These are phyloP conservation scores for Napeogenes inachia DNA, from an alignment of 2,888 invertebrate species.

Conservation along the genomic window DNA sequence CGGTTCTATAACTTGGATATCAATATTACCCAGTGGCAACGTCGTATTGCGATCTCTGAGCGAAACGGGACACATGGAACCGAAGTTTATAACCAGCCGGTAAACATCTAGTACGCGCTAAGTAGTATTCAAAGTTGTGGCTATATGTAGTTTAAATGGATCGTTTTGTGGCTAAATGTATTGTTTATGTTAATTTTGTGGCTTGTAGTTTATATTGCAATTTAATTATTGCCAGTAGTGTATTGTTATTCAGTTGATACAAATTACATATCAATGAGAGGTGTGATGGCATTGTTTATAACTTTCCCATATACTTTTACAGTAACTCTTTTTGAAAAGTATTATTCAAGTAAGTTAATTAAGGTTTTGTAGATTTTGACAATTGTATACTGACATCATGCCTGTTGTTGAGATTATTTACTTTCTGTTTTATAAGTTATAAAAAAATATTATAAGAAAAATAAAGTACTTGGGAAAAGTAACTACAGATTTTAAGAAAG, in stretches of 20 bases:
- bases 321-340: no score
- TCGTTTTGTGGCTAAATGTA: slow-evolving; percentile 18
- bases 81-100: slow-evolving; percentile 81
- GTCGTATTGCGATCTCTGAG: slow-evolving; percentile 89
- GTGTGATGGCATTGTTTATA: no score
- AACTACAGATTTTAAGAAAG: no score
- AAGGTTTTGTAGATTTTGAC: no score
- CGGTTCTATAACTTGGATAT: slow-evolving; percentile 94
- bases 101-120: slow-evolving; percentile 44
- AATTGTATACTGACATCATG: no score
- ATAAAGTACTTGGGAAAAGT: no score
- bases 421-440: no score
- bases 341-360: no score
- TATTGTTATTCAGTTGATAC: no score
- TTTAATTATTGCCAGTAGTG: no score
- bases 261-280: no score
- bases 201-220: not conserved
- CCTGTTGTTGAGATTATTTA: not conserved
- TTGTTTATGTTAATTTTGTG: not conserved
- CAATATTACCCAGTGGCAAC: slow-evolving; percentile 90
- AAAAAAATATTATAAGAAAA: not conserved
- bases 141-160: slow-evolving; percentile 4
- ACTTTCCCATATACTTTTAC: no score
- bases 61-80: slow-evolving; percentile 94
- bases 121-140: slow-evolving; percentile 19